Conservation (phyloP, 2,888 invertebrate species). For the Athalia circularis region DNA sequence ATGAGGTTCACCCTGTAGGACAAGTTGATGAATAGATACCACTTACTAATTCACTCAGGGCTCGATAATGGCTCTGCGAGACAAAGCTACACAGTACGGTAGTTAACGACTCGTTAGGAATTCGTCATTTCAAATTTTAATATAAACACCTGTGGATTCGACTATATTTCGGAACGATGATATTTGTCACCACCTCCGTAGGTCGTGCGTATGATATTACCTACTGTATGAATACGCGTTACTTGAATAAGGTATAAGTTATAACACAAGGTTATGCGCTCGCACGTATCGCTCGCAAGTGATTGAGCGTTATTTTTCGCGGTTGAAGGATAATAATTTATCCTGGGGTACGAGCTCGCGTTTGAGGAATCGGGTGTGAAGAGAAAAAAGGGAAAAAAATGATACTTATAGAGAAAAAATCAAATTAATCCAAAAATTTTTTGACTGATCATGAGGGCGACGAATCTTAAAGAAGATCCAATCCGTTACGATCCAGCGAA, state of each 20-base stretch:
- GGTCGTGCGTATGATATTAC: neutral
- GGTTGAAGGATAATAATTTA: conserved; percentile 20
- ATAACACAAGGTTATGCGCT: neutral
- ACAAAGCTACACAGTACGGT: conserved; percentile 54
- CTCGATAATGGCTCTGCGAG: conserved; percentile 68
- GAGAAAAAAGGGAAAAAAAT: too few species aligned
- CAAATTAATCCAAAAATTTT: conserved; percentile 27
- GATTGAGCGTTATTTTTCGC: conserved; percentile 21
- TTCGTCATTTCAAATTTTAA: conserved; percentile 59
- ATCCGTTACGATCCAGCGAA: neutral
- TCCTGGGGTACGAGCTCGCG: conserved; percentile 14
- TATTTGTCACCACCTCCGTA: conserved; percentile 38
- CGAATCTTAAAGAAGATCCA: conserved; percentile 21
- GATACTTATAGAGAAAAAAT: neutral
- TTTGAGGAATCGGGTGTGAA: neutral
- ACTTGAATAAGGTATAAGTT: too few species aligned
- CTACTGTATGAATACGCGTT: too few species aligned
- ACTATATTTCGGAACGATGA: conserved; percentile 29
- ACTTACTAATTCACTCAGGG: conserved; percentile 66
- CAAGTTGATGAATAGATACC: conserved; percentile 67
- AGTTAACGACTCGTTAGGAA: conserved; percentile 62
- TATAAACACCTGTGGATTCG: conserved; percentile 43
- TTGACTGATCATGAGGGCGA: conserved; percentile 26
- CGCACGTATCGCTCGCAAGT: conserved; percentile 17
- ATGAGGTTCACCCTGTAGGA: conserved; percentile 28